Evolutionary conservation across 2,797 vertebrate species (phyloP).

Genomic region (Cryptoblepharus egeriae): DNA sequence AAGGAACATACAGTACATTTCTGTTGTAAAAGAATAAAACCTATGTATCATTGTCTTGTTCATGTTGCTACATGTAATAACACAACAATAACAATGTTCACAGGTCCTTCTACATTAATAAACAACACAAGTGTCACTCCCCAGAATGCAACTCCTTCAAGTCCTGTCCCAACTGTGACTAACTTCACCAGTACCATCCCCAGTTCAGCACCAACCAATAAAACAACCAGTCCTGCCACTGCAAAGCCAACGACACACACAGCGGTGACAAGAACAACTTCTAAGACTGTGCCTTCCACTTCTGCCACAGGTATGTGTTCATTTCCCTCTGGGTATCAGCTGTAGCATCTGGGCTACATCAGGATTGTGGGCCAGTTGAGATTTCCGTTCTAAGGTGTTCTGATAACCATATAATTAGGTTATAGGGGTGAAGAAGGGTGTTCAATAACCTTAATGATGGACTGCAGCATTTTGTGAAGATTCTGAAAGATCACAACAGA

Average conservation of each 20-base stretch:
- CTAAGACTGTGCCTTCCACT: slow-evolving; percentile 28
- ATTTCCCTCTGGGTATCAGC: not conserved
- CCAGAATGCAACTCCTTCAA: no score
- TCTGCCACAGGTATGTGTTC: slow-evolving; percentile 63
- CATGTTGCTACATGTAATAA: not conserved
- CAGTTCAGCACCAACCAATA: not conserved
- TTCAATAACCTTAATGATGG: not conserved
- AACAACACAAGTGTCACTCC: not conserved
- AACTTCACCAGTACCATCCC: not conserved
- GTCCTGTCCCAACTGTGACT: no score
- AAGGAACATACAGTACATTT: no score
- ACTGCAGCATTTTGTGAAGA: no score
- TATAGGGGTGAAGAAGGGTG: no score
- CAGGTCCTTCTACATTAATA: slow-evolving; percentile 2
- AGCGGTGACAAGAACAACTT: slow-evolving; percentile 33
- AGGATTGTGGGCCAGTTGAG: not conserved
- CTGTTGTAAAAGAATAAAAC: no score
- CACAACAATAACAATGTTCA: slow-evolving; percentile 18
- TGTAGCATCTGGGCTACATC: not conserved
- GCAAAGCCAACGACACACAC: slow-evolving; percentile 25
- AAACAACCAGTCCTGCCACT: not conserved
- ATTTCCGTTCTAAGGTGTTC: not conserved
- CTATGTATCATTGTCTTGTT: no score
- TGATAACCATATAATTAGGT: no score
- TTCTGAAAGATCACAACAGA: not conserved